These are phyloP conservation scores for Drosophila albomicans DNA, from an alignment of 1,140 invertebrate genomes.

Conservation along the genomic window DNA sequence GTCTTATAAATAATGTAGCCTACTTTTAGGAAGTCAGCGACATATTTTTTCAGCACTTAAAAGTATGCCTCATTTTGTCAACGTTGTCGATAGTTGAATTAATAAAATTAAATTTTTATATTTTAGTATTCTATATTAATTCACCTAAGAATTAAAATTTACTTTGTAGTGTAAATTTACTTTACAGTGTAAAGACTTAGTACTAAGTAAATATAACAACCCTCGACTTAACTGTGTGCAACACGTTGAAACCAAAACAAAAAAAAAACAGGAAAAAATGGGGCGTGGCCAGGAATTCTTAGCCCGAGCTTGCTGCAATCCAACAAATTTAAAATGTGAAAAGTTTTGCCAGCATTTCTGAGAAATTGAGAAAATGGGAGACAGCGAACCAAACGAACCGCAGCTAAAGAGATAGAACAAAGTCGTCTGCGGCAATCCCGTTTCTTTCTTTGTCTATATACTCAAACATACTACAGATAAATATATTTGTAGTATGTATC, in stretches of 20 bases:
- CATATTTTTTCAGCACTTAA: neutral
- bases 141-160: neutral
- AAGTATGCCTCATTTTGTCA: neutral
- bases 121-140: neutral
- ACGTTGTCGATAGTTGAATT: neutral
- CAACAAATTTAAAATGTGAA: slow-evolving; percentile 81
- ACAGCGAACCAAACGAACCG: slow-evolving; percentile 61
- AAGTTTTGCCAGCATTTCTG: slow-evolving; percentile 61
- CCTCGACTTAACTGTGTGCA: slow-evolving; percentile 6
- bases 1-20: neutral
- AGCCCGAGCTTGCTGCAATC: slow-evolving; percentile 54
- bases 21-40: neutral
- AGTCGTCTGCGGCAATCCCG: slow-evolving; percentile 39
- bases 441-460: slow-evolving; percentile 59
- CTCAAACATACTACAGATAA: slow-evolving; percentile 1
- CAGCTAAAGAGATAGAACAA: slow-evolving; percentile 60
- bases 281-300: slow-evolving; percentile 36
- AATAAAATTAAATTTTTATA: too few species aligned
- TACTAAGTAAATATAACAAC: slow-evolving; percentile 16
- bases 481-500: neutral
- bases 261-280: slow-evolving; percentile 23
- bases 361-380: slow-evolving; percentile 58
- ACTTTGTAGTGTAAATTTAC: neutral
- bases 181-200: slow-evolving; percentile 20
- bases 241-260: slow-evolving; percentile 21